Base-by-base conservation (phyloP, 2,888 invertebrate species). In the Zygaena filipendulae region DNA sequence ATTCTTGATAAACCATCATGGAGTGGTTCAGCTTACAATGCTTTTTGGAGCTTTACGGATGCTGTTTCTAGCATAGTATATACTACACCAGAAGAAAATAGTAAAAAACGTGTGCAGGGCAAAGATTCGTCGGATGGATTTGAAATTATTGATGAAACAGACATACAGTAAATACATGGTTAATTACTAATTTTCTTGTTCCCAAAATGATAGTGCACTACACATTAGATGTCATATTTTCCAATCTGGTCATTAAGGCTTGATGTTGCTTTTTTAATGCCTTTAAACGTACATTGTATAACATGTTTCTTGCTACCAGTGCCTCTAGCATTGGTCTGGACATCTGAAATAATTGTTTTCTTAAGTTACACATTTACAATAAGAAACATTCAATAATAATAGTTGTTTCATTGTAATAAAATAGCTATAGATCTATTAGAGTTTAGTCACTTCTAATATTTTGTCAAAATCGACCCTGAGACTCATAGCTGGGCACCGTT, bases 271-370 rank as follows among this genome's bases (percentile, higher is more conserved):
- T 71, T 44, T 77, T 75, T 36, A 81, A 50, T 32, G 77, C 71
- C 47, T 61, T 63, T 30, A 81, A 46, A 21, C 81, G 57, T 23
- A 79, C 45, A 44, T 47, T 57, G 39, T 72, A 70, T 4, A 77
- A 47, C 32, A 54, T 52, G 51, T 80, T 81, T 41, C 77, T 59
- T 18, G 77, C 70, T 22, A 74, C 71, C 34, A 81, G 60, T 19
- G 67, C 69, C 46, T 81, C 80, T 35, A 81, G 43, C 80, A 80
- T 77, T 10, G 81, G 81, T 33, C 77, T 59, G 10, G 80, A 80
- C 62, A 77, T 70, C 80, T 81, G 60, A 36, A 62, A 66, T 19
- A 33, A 29, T 31, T 11, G 10, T 21, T 19, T 16, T 26, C 8
- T 13, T 7, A 24, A 12, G 4, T 6, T 20, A 23, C 10, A 22